phyloP scores from a whole-genome alignment of 2,113 vertebrate genomes.

The Calyptomena viridis region DNA sequence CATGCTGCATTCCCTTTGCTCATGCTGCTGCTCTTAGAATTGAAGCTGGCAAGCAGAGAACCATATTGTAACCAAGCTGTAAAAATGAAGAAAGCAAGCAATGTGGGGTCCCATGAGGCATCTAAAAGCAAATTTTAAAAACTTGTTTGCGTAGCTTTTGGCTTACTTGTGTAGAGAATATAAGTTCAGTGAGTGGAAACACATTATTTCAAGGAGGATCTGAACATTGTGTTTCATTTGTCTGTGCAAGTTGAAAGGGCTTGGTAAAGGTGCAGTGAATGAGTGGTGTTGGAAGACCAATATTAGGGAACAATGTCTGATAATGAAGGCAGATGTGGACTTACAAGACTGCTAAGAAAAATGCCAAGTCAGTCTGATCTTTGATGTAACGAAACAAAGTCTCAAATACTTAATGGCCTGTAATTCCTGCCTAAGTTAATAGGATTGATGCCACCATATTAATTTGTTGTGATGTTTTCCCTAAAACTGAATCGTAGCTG shows the following conservation, averaged over 20 bases:
- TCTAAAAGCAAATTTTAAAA: slow-evolving; percentile 23
- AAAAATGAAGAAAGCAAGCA: neutral
- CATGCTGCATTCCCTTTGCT: neutral
- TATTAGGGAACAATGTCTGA: neutral
- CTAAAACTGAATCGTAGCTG: neutral
- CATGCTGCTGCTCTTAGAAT: neutral
- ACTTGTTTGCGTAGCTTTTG: slow-evolving; percentile 3
- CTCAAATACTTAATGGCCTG: neutral
- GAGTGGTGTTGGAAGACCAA: neutral
- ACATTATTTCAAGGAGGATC: neutral
- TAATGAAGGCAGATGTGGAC: neutral
- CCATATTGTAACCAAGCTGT: neutral
- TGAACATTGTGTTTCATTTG: neutral
- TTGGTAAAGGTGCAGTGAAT: neutral
- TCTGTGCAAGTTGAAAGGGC: neutral
- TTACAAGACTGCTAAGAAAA: neutral
- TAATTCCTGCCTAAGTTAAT: neutral
- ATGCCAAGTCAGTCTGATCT: neutral
- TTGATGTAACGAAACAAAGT: neutral
- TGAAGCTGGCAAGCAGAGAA: neutral
- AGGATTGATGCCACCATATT: neutral
- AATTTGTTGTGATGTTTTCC: neutral
- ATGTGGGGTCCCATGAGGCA: neutral
- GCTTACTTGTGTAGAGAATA: neutral
- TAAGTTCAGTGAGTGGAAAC: slow-evolving; percentile 29